Evolutionary conservation across 2,113 vertebrate species (phyloP).

Genomic region (Tor tambroides): DNA sequence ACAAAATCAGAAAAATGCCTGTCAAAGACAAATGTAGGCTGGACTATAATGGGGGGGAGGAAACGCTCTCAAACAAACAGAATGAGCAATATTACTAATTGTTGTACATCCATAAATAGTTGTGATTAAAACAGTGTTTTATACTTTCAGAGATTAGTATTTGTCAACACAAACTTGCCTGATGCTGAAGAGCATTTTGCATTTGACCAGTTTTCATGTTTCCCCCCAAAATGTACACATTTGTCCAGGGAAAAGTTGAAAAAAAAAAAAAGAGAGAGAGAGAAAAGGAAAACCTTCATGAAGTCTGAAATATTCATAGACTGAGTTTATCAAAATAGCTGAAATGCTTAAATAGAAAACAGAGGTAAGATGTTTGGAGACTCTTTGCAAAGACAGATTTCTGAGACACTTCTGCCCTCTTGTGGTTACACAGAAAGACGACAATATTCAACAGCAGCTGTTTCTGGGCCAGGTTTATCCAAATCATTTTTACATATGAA

Average conservation of each 20-base stretch:
- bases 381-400: constrained; percentile 64
- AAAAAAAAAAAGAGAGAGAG: not conserved
- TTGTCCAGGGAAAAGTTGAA: not conserved
- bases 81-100: constrained; percentile 77
- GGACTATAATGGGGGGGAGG: not conserved
- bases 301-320: constrained; percentile 59
- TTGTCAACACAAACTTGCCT: not conserved
- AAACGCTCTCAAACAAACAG: constrained; percentile 68
- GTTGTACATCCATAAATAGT: constrained; percentile 62
- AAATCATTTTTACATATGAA: not conserved
- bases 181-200: constrained; percentile 7
- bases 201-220: not conserved
- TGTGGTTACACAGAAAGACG: constrained; percentile 70
- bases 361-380: constrained; percentile 76
- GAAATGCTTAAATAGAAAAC: constrained; percentile 81
- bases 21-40: constrained; percentile 70
- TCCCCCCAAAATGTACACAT: not conserved
- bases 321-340: constrained; percentile 73
- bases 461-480: not conserved
- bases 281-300: constrained; percentile 53
- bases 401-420: constrained; percentile 74
- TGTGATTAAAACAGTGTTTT: constrained; percentile 67
- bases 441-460: constrained; percentile 52
- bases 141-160: constrained; percentile 52
- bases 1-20: constrained; percentile 81